Evolutionary conservation across 1,140 invertebrate species (phyloP).

Genomic region (Sesamia nonagrioides): DNA sequence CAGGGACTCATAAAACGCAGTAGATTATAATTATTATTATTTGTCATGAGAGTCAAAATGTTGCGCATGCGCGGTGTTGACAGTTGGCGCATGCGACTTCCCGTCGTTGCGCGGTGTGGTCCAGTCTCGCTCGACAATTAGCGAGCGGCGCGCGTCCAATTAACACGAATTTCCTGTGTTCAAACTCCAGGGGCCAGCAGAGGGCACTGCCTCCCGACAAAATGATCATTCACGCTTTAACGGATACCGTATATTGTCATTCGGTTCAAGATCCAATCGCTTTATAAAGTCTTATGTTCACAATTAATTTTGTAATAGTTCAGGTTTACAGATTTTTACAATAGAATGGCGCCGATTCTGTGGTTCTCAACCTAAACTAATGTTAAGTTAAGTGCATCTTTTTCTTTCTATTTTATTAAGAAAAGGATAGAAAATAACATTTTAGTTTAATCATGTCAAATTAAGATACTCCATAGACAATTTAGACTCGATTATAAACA

Average conservation of each 20-base stretch:
- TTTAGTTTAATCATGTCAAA: no score
- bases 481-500: no score
- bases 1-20: slow-evolving; percentile 8
- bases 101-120: slow-evolving; percentile 70
- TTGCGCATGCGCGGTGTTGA: slow-evolving; percentile 43
- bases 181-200: slow-evolving; percentile 63
- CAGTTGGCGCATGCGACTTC: slow-evolving; percentile 64
- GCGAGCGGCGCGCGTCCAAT: slow-evolving; percentile 73
- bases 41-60: slow-evolving; percentile 26
- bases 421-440: no score
- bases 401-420: no score
- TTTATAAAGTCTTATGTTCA: background rate
- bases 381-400: no score
- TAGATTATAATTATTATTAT: slow-evolving; percentile 17
- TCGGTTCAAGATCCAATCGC: slow-evolving; percentile 35
- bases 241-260: slow-evolving; percentile 46
- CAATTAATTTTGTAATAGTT: slow-evolving; percentile 7
- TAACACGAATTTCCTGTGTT: slow-evolving; percentile 85
- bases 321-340: background rate
- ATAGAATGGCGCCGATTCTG: no score
- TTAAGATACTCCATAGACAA: no score
- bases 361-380: no score
- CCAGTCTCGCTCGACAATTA: slow-evolving; percentile 79
- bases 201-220: slow-evolving; percentile 72
- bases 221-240: slow-evolving; percentile 53